These are phyloP conservation scores for Actenoides lindsayi DNA, from an alignment of 2,113 vertebrate species.

Conservation along the genomic window DNA sequence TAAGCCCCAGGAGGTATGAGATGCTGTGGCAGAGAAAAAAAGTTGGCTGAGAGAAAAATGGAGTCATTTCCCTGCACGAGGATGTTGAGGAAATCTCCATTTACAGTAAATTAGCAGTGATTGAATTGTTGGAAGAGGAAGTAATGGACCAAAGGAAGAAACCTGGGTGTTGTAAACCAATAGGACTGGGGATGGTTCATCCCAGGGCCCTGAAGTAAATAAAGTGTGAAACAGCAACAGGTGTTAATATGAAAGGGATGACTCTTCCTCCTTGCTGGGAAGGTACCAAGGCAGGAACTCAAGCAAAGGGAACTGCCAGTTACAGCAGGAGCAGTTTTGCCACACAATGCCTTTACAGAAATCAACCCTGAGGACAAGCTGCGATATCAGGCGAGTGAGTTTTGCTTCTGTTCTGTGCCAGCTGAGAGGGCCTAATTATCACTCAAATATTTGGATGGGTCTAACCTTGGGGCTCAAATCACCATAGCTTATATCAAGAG, in stretches of 20 bases:
- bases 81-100: neutral
- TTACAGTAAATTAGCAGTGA: neutral
- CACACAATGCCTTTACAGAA: rapidly evolving
- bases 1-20: neutral
- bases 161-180: neutral
- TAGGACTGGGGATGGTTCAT: neutral
- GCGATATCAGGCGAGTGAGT: neutral
- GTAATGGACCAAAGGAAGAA: neutral
- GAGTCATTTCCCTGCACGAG: neutral
- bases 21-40: neutral
- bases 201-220: neutral
- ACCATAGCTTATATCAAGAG: rapidly evolving
- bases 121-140: neutral
- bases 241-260: neutral
- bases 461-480: neutral
- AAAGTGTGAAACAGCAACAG: neutral
- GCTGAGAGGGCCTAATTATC: neutral
- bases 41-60: neutral
- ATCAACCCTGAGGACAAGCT: neutral
- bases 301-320: neutral
- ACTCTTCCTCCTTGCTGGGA: neutral
- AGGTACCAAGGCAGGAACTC: neutral
- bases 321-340: neutral
- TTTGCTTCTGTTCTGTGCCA: neutral
- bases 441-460: neutral